Base-by-base conservation (phyloP, 2,113 vertebrate genomes). In the Ageneiosus marmoratus region DNA sequence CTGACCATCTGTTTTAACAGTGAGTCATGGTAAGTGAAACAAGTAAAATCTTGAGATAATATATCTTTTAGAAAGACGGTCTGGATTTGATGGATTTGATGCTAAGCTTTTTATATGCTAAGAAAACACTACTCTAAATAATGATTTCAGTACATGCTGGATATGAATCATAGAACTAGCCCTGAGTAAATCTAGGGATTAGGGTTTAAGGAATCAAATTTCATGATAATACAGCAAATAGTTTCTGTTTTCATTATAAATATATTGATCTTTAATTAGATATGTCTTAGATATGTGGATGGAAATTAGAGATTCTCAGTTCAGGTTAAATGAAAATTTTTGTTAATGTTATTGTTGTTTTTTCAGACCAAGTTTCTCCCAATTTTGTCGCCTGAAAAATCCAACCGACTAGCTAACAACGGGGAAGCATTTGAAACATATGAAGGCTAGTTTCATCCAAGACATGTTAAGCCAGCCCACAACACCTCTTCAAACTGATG, bases 1-100 rank as follows among this genome's bases (percentile, higher is more conserved):
- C 83, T 88, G 90, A 89, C 87, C 83, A 85, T 90, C 86, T 82
- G 89, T 92, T 94, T 93, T 93, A 93, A 92, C 92, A 90, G 89
- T 41, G 0, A 86, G 79, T 29, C 85, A 90, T 90, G 88, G 90
- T 93, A 94, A 94, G 91, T 92, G 93, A 93, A 92, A 93, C 92
- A 93, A 93, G 76, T 86, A 93, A 91, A 92, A 92, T 93, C 90
- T 92, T 89, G 87, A 93, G 92, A 94, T 94, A 94, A 94, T 94
- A 93, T 90, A 93, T 91, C 12, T 29, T 90, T 90, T 89, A 81
- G 50, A 85, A 56, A 41, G 41, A 58, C 41, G 73, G 88, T 91
- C 80, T 82, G 81, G 87, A 82, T 70, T 27, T 81, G 85, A 83
- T 84, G 80, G 58, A 90, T 86, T 58, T 53, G 44, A 6, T 46